These are phyloP conservation scores for Macrochelys suwanniensis DNA, from an alignment of 2,797 vertebrate species.

Conservation along the genomic window DNA sequence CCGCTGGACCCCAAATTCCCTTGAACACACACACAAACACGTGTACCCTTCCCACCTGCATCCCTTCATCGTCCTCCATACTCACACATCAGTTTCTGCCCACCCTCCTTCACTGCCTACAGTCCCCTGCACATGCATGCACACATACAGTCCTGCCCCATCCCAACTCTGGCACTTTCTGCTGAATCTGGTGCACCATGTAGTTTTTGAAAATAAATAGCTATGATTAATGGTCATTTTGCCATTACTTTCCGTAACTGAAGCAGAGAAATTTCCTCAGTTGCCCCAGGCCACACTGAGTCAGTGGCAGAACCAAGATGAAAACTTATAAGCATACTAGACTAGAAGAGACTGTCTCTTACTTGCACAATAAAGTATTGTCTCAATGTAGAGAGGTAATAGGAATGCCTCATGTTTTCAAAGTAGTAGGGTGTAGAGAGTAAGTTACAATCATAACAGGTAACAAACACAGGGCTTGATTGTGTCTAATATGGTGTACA, in stretches of 20 bases:
- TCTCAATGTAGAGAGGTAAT: not conserved
- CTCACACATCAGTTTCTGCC: too few relatives aligned
- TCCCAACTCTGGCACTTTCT: not conserved
- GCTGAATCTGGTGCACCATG: not conserved
- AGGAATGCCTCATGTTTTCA: not conserved
- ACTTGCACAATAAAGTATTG: not conserved
- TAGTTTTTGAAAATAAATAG: not conserved
- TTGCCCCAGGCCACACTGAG: too few relatives aligned
- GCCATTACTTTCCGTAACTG: not conserved
- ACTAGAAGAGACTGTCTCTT: too few relatives aligned
- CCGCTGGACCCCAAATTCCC: not conserved
- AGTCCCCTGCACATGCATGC: too few relatives aligned
- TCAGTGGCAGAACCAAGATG: too few relatives aligned
- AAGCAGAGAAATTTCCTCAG: too few relatives aligned
- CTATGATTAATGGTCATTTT: not conserved
- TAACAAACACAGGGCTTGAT: not conserved
- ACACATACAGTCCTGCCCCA: not conserved
- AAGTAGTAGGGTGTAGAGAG: not conserved
- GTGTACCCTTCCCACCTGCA: not conserved
- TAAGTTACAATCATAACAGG: not conserved
- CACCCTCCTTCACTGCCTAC: too few relatives aligned
- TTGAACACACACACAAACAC: not conserved
- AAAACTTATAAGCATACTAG: too few relatives aligned
- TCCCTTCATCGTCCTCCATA: not conserved
- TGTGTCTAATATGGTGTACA: not conserved